Evolutionary conservation across 2,797 vertebrate genomes (phyloP).

Genomic region (Hippopotamyrus pictus): DNA sequence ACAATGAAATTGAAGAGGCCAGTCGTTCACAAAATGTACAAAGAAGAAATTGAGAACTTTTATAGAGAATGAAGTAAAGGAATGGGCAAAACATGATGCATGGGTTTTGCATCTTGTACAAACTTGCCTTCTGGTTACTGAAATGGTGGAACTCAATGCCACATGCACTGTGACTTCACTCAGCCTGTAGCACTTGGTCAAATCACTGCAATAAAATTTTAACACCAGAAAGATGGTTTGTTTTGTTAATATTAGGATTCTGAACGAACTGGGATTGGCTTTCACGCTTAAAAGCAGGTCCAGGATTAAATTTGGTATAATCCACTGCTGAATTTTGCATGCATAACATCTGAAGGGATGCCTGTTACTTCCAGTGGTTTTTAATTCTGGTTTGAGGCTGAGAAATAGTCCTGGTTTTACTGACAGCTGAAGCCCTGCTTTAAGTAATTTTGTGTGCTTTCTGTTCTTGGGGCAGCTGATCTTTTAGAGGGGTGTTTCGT

Average conservation of each 20-base stretch:
- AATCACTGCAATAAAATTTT: constrained; percentile 6
- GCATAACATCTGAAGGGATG: neutral
- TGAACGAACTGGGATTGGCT: neutral
- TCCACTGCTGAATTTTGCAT: neutral
- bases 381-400: neutral
- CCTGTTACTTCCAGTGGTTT: neutral
- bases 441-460: neutral
- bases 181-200: neutral
- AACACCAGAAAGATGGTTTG: neutral
- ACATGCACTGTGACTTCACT: neutral
- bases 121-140: neutral
- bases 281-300: neutral
- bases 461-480: neutral
- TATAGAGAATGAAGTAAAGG: constrained; percentile 41
- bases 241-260: neutral
- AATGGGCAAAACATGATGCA: neutral
- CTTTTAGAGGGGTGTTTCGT: neutral
- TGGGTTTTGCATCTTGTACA: neutral
- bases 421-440: neutral
- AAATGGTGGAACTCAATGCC: neutral
- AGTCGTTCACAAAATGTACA: constrained; percentile 64
- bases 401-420: neutral
- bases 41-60: constrained; percentile 59
- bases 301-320: neutral
- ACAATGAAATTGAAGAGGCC: constrained; percentile 71